A percentile compares a stretch with the other conserved stretches of the same genome.
These are phyloP conservation scores for Speoplatyrhinus poulsoni DNA, from an alignment of 2,113 vertebrate species.

Conservation along the genomic window DNA sequence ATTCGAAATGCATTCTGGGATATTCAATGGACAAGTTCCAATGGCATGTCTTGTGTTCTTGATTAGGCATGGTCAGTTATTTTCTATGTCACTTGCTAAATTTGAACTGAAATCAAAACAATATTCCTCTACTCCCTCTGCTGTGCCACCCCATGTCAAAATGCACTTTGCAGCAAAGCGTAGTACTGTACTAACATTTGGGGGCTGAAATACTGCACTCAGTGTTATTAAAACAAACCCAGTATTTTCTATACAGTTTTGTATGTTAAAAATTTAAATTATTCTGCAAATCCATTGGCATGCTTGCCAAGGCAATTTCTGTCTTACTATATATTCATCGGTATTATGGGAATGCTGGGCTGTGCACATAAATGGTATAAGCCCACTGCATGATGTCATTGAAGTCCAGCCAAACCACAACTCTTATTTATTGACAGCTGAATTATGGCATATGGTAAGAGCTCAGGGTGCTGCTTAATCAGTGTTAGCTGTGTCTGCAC, in stretches of 20 bases:
- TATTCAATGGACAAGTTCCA: no score
- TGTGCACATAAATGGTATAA: constrained; percentile 22
- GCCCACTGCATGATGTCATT: constrained; percentile 37
- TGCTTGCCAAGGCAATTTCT: constrained; percentile 2
- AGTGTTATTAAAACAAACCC: neutral
- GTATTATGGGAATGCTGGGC: neutral
- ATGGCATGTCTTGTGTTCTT: no score
- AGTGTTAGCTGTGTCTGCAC: constrained; percentile 16
- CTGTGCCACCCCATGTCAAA: no score
- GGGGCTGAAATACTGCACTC: constrained; percentile 20
- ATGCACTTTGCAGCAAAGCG: no score
- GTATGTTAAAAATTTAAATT: no score
- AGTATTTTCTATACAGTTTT: no score
- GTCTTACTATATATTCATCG: neutral
- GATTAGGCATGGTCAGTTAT: no score
- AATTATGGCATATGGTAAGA: constrained; percentile 33
- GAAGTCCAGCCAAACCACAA: constrained; percentile 1
- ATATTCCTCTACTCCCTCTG: no score
- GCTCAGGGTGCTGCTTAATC: constrained; percentile 14
- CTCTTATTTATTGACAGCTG: constrained; percentile 29
- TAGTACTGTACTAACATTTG: neutral
- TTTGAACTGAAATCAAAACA: no score
- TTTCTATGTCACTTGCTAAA: no score
- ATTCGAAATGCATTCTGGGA: no score
- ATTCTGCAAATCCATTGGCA: no score